phyloP scores from a whole-genome alignment of 2,888 invertebrate genomes.

The Rutpela maculata region DNA sequence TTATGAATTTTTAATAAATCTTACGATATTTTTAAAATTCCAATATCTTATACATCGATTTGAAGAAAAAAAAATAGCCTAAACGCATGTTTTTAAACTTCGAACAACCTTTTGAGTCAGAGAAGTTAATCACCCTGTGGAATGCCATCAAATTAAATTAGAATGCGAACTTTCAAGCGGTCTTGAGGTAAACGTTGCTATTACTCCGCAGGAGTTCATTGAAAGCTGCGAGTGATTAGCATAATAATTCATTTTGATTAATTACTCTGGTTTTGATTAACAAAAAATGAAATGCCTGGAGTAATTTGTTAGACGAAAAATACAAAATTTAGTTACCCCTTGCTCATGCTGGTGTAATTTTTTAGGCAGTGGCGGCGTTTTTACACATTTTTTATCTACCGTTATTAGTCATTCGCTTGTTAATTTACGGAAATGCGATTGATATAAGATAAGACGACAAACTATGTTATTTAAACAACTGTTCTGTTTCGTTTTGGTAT shows the following conservation, averaged over 20 bases:
- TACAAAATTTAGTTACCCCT: not conserved
- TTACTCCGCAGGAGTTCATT: not conserved
- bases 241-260: constrained; percentile 4
- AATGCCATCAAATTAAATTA: not conserved
- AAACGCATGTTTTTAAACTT: too few relatives aligned
- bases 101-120: too few relatives aligned
- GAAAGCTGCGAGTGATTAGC: not conserved
- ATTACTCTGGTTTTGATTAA: not conserved
- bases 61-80: too few relatives aligned
- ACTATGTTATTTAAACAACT: too few relatives aligned
- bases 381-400: not conserved
- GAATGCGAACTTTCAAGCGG: not conserved
- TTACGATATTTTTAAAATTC: too few relatives aligned
- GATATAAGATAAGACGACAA: too few relatives aligned
- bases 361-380: not conserved
- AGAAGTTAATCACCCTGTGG: not conserved
- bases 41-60: too few relatives aligned
- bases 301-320: constrained; percentile 3
- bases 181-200: not conserved
- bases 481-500: too few relatives aligned
- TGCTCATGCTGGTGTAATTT: not conserved
- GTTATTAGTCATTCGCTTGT: too few relatives aligned
- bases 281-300: not conserved
- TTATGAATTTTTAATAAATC: too few relatives aligned
- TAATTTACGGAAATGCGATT: too few relatives aligned